Conservation (phyloP, 1,140 invertebrate genomes). For the Pygmarrhopalites habei region DNA sequence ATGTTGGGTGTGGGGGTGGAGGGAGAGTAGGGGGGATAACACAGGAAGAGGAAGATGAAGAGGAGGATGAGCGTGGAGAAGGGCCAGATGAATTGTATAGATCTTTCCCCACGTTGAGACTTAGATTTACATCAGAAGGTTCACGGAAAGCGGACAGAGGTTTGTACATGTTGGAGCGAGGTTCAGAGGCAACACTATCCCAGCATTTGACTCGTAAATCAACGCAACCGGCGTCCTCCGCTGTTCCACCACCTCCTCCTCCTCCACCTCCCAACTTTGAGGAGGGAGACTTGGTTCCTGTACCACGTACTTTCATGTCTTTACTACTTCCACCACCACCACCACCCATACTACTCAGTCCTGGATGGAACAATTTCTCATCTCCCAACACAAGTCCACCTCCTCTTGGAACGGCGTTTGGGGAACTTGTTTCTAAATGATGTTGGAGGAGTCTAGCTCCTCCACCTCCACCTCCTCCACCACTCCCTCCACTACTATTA, state of each 20-base stretch:
- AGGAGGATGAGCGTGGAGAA: constrained; percentile 22
- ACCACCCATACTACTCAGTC: background rate
- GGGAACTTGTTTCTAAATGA: constrained; percentile 10
- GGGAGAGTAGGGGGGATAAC: constrained; percentile 2
- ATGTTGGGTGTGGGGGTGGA: background rate
- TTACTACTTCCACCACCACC: background rate
- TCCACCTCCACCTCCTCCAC: background rate
- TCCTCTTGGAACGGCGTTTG: background rate
- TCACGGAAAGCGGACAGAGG: constrained; percentile 40
- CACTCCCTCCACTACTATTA: constrained; percentile 27
- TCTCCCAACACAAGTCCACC: background rate
- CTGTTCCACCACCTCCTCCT: background rate
- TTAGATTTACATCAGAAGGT: constrained; percentile 37
- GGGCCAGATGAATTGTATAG: constrained; percentile 37
- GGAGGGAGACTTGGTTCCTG: background rate
- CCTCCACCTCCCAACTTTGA: constrained; percentile 4
- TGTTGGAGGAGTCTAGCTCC: constrained; percentile 2
- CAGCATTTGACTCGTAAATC: constrained; percentile 40
- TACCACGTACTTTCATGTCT: background rate
- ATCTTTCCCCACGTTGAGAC: no score
- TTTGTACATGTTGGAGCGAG: constrained; percentile 39
- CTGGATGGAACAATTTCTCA: constrained; percentile 11
- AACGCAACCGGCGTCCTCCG: constrained; percentile 31
- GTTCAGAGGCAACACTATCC: constrained; percentile 26
- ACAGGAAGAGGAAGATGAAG: constrained; percentile 7